A percentile compares a stretch with the other conserved stretches of the same genome.
phyloP scores from a whole-genome alignment of 1,140 invertebrate species.

The Ooceraea biroi region DNA sequence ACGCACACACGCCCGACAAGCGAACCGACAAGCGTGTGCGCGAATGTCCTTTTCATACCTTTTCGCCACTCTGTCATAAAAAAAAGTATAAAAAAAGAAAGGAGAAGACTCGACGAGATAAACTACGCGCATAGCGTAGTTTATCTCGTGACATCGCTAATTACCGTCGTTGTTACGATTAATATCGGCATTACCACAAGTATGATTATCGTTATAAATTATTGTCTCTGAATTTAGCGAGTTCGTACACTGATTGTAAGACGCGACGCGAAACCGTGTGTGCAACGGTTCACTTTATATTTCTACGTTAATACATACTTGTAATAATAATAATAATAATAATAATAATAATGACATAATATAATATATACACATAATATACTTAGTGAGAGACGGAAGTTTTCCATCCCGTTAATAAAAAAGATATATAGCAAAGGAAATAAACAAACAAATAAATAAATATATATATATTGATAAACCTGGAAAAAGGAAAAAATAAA shows the following conservation, averaged over 20 bases:
- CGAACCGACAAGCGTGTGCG: slow-evolving; percentile 41
- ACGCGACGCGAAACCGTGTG: slow-evolving; percentile 59
- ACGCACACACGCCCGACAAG: no score
- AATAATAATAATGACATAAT: slow-evolving; percentile 47
- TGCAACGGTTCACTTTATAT: slow-evolving; percentile 72
- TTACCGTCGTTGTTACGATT: slow-evolving; percentile 51
- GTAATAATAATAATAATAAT: slow-evolving; percentile 44
- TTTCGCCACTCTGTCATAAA: slow-evolving; percentile 15
- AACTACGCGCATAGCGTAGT: slow-evolving; percentile 33
- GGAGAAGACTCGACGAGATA: slow-evolving; percentile 10
- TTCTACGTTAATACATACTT: slow-evolving; percentile 65
- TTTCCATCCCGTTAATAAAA: slow-evolving; percentile 87
- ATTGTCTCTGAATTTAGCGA: slow-evolving; percentile 46
- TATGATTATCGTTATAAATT: slow-evolving; percentile 55
- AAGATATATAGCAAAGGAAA: slow-evolving; percentile 54
- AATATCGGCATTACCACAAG: slow-evolving; percentile 50
- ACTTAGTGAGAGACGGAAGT: slow-evolving; percentile 89
- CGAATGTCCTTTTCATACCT: not conserved
- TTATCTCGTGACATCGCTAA: slow-evolving; percentile 24
- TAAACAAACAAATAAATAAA: slow-evolving; percentile 58
- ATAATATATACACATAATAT: slow-evolving; percentile 59
- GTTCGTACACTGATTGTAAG: slow-evolving; percentile 68
- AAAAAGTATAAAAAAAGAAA: slow-evolving; percentile 1
- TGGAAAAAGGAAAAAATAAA: slow-evolving; percentile 64
- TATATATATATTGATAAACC: slow-evolving; percentile 64